A percentile compares a stretch with the other conserved stretches of the same genome.
Evolutionary conservation across 2,113 vertebrate genomes (phyloP).

Genomic region (Synodontis membranacea): DNA sequence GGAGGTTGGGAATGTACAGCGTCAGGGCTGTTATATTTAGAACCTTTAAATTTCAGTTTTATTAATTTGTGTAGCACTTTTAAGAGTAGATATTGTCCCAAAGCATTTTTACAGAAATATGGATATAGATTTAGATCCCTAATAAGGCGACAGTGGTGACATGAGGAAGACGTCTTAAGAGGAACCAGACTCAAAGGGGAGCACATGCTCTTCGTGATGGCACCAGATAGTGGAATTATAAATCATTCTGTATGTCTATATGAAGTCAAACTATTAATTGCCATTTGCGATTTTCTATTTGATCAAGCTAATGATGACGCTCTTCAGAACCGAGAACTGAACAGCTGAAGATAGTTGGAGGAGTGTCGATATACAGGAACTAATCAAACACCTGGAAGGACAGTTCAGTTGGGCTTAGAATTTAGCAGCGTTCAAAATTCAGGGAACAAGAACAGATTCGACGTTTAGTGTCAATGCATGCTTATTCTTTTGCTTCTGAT

Average conservation of each 20-base stretch:
- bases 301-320: neutral
- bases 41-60: neutral
- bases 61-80: neutral
- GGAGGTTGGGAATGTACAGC: neutral
- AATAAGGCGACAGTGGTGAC: neutral
- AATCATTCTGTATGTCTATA: neutral
- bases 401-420: neutral
- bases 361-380: neutral
- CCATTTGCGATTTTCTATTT: neutral
- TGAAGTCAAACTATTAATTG: neutral
- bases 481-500: conserved; percentile 16
- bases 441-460: neutral
- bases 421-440: neutral
- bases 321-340: neutral
- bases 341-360: neutral
- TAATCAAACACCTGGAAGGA: neutral
- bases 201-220: neutral
- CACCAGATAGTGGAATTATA: neutral
- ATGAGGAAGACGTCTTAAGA: neutral
- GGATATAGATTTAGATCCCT: neutral
- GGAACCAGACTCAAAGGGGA: neutral
- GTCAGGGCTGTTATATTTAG: neutral
- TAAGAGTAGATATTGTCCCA: neutral
- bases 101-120: neutral
- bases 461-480: conserved; percentile 6